phyloP scores from a whole-genome alignment of 2,113 vertebrate species.

The Colistium nudipinnis region DNA sequence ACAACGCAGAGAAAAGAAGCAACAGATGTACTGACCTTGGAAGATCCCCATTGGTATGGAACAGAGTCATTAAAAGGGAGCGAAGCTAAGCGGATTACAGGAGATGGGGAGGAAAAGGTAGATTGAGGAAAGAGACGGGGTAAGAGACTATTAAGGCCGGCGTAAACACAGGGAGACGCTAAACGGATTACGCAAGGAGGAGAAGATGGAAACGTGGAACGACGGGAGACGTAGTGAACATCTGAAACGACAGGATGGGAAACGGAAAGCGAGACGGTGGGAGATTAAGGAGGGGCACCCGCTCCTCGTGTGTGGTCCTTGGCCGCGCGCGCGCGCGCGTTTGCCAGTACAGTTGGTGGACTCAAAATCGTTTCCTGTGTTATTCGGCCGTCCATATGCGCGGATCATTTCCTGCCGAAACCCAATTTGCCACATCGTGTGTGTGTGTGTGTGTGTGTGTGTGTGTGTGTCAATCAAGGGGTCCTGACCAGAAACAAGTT shows the following conservation, averaged over 20 bases:
- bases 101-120: constrained; percentile 17
- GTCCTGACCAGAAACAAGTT: constrained; percentile 82
- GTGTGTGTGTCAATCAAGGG: constrained; percentile 81
- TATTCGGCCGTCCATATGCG: constrained; percentile 93
- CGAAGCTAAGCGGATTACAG: constrained; percentile 46
- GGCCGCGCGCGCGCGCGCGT: constrained; percentile 90
- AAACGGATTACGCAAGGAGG: constrained; percentile 58
- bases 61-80: constrained; percentile 37
- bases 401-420: constrained; percentile 92
- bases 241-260: constrained; percentile 41
- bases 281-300: constrained; percentile 26
- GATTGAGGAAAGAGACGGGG: constrained; percentile 27
- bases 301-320: constrained; percentile 71
- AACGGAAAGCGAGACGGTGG: constrained; percentile 51
- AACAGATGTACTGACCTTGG: constrained; percentile 24
- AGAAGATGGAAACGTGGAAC: constrained; percentile 44
- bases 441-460: no score
- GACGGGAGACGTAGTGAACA: constrained; percentile 50
- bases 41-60: constrained; percentile 32
- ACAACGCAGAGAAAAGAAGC: constrained; percentile 34
- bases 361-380: constrained; percentile 94
- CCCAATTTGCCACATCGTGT: constrained; percentile 82
- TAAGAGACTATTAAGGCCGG: constrained; percentile 32
- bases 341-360: constrained; percentile 86
- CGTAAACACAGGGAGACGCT: constrained; percentile 46